Percentiles rank a stretch among this genome's conserved stretches.
Evolutionary conservation across 2,797 vertebrate species (phyloP).

Genomic region (Danio tinwini): DNA sequence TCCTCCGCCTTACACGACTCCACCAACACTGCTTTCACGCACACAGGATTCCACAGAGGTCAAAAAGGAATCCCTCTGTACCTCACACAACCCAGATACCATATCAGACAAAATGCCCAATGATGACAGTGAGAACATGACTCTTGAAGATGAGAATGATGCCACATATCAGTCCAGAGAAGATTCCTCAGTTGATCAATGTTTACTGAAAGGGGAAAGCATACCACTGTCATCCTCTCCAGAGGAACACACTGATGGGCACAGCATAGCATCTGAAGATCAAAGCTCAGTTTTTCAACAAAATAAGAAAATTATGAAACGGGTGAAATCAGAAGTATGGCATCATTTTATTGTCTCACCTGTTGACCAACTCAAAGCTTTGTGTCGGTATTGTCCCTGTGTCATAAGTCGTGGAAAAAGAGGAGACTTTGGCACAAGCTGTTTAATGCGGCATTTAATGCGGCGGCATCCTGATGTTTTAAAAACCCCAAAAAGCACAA

Average conservation of each 20-base stretch:
- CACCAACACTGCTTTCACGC: slow-evolving; percentile 87
- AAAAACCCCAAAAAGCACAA: slow-evolving; percentile 85
- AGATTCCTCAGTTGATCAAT: slow-evolving; percentile 78
- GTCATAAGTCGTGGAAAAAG: slow-evolving; percentile 93
- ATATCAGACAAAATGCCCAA: slow-evolving; percentile 81
- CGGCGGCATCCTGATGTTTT: slow-evolving; percentile 90
- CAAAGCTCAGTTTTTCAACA: slow-evolving; percentile 88
- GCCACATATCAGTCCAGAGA: slow-evolving; percentile 76
- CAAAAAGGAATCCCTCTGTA: slow-evolving; percentile 77
- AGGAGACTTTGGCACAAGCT: slow-evolving; percentile 94
- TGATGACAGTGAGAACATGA: slow-evolving; percentile 71
- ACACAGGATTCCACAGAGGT: slow-evolving; percentile 80
- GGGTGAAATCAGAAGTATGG: slow-evolving; percentile 96
- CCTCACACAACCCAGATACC: slow-evolving; percentile 85
- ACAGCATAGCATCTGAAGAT: slow-evolving; percentile 72
- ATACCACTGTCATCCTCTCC: slow-evolving; percentile 79
- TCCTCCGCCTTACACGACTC: slow-evolving; percentile 87
- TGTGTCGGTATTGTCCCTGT: slow-evolving; percentile 92
- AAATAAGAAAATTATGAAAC: slow-evolving; percentile 93
- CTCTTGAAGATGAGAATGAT: slow-evolving; percentile 81
- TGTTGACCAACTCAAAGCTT: slow-evolving; percentile 91
- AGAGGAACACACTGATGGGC: slow-evolving; percentile 77
- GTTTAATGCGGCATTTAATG: slow-evolving; percentile 93
- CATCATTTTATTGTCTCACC: slow-evolving; percentile 96
- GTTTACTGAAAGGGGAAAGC: slow-evolving; percentile 80